phyloP scores from a whole-genome alignment of 2,888 invertebrate genomes.

The Drosophila buzzatii region DNA sequence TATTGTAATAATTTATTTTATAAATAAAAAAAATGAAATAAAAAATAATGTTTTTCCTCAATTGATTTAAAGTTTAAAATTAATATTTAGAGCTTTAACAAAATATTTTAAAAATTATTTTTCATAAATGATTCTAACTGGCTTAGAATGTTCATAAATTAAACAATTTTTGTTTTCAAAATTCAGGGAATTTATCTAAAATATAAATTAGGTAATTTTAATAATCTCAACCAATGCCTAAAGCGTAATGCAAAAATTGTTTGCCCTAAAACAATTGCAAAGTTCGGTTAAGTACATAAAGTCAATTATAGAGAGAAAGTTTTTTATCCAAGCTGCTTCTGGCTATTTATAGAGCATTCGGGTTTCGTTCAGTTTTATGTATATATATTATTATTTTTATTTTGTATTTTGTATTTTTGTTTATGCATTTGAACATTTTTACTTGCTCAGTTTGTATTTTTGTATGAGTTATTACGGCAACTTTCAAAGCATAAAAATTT shows the following conservation, averaged over 20 bases:
- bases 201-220: background rate
- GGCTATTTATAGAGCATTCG: conserved; percentile 25
- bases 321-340: background rate
- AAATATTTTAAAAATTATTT: no score
- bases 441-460: conserved; percentile 38
- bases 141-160: background rate
- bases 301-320: background rate
- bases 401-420: background rate
- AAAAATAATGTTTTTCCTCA: no score
- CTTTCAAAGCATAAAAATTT: conserved; percentile 80
- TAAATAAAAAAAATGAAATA: no score
- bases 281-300: background rate
- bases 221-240: background rate
- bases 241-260: background rate
- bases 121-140: background rate
- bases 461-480: conserved; percentile 71
- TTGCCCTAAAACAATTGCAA: background rate
- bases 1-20: no score
- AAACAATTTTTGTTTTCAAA: background rate
- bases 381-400: background rate
- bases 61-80: no score
- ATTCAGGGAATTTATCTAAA: background rate
- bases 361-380: conserved; percentile 9
- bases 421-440: conserved; percentile 10
- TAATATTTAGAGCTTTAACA: no score